A percentile compares a stretch with the other conserved stretches of the same genome.
phyloP scores from a whole-genome alignment of 2,113 vertebrate genomes.

The Hucho hucho region DNA sequence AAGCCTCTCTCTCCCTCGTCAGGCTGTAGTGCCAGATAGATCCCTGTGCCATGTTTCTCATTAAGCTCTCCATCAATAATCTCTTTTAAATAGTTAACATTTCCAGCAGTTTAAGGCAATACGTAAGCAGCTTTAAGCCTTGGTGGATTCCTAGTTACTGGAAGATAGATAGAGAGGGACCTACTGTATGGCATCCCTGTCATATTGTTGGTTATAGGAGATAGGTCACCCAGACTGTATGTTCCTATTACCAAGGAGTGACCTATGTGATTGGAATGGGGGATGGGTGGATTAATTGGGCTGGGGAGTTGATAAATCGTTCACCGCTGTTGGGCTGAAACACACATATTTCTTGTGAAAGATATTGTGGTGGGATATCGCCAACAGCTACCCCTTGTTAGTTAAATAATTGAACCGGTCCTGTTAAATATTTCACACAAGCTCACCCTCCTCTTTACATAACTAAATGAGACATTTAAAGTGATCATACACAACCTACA shows the following conservation, averaged over 20 bases:
- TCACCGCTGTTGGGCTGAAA: constrained; percentile 5
- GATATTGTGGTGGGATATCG: constrained; percentile 22
- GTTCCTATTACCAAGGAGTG: no score
- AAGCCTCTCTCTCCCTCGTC: not conserved
- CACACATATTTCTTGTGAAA: constrained; percentile 2
- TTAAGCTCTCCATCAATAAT: constrained; percentile 14
- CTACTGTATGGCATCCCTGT: not conserved
- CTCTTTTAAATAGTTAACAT: constrained; percentile 33
- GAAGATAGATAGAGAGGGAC: not conserved
- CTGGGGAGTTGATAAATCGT: not conserved
- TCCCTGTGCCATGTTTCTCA: constrained; percentile 9
- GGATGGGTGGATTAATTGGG: not conserved
- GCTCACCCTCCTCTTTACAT: constrained; percentile 2
- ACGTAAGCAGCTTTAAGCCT: constrained; percentile 31
- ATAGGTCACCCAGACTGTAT: no score
- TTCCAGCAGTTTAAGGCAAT: constrained; percentile 21
- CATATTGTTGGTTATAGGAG: not conserved
- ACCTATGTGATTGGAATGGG: not conserved
- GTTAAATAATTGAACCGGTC: constrained; percentile 38
- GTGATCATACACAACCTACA: not conserved
- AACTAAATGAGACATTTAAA: no score
- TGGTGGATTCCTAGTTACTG: not conserved
- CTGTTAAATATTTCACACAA: constrained; percentile 29
- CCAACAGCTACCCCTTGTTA: constrained; percentile 17
- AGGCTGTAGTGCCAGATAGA: not conserved